Evolutionary conservation across 2,888 invertebrate genomes (phyloP), one percentile per base, ranked within the genome.

Genomic region (Phyllotreta striolata): DNA sequence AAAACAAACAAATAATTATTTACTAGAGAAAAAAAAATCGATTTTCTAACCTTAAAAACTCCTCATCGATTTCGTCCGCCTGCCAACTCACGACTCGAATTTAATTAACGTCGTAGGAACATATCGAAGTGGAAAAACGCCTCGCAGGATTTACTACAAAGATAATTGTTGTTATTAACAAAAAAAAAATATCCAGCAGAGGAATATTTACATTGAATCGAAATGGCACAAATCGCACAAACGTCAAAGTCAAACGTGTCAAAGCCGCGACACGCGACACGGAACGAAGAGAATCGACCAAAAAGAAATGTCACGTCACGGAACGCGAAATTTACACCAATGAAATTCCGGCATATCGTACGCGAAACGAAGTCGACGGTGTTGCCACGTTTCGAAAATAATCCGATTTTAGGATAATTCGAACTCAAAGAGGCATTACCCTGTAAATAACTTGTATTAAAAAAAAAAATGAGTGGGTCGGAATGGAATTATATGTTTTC

Each of bases 11-110:
- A n/a, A n/a, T n/a, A n/a, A 39, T 46, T 44, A 56, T 13, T 56
- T 10, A 44, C 43, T 44, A 24, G 14, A 13, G 43, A n/a, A 34
- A 10, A 24, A 37, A 63, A 55, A 63, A 63, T 63, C 57, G 41
- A 63, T 63, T 37, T 58, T 55, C 64, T 67, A 67, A 67, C 67
- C 67, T 67, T 63, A 60, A 34, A 51, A 54, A 55, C 49, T 13
- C 12, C 51, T 61, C 54, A 55, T 35, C 40, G 9, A 34, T 57
- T 58, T 46, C 56, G 0, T 39, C 34, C 55, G 24, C n/a, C 54
- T 52, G 35, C 24, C 49, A 34, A 41, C 37, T n/a, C 38, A 55
- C 38, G 44, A 49, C 38, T 24, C 4, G 24, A 24, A 24, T 24
- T 24, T 24, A 3, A 24, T 24, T 24, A 24, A 4, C 24, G 24